Percentiles rank a stretch among this genome's conserved stretches.
Conservation (phyloP, 2,113 vertebrate species). For the Megaleporinus macrocephalus region DNA sequence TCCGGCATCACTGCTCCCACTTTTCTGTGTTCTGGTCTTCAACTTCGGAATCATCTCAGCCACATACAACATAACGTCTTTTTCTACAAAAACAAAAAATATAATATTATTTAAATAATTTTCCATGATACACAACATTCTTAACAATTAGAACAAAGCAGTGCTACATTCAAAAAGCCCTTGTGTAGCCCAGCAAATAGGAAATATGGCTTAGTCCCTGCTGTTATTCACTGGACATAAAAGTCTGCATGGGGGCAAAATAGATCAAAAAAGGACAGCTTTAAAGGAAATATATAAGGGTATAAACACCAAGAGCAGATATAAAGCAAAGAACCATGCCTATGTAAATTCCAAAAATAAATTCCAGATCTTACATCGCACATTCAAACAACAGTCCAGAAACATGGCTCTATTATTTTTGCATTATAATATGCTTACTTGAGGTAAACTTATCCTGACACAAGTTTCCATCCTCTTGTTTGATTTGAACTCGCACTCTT, state of each 20-base stretch:
- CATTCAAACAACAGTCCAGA: background rate
- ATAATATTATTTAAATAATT: too few relatives aligned
- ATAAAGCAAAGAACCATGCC: too few relatives aligned
- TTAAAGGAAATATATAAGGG: too few relatives aligned
- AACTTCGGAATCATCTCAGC: slow-evolving; percentile 98
- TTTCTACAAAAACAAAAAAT: slow-evolving; percentile 75
- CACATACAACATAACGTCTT: slow-evolving; percentile 91
- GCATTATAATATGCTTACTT: slow-evolving; percentile 78
- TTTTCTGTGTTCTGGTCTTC: slow-evolving; percentile 93
- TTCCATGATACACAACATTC: too few relatives aligned
- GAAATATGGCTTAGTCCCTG: too few relatives aligned
- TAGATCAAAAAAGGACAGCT: too few relatives aligned
- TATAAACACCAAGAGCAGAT: too few relatives aligned
- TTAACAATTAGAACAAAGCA: background rate
- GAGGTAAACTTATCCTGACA: slow-evolving; percentile 89
- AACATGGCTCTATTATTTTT: background rate
- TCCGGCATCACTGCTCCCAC: slow-evolving; percentile 84
- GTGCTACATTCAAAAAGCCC: background rate
- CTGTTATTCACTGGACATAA: too few relatives aligned
- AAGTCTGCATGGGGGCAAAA: too few relatives aligned
- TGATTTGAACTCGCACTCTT: slow-evolving; percentile 90
- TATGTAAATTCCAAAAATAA: too few relatives aligned
- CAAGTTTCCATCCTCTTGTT: slow-evolving; percentile 86
- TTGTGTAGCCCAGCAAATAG: too few relatives aligned
- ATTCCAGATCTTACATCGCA: too few relatives aligned